These are phyloP conservation scores for Theonella swinhoei DNA, from an alignment of 37 sponge, comb jelly and placozoan genomes.

Conservation along the genomic window DNA sequence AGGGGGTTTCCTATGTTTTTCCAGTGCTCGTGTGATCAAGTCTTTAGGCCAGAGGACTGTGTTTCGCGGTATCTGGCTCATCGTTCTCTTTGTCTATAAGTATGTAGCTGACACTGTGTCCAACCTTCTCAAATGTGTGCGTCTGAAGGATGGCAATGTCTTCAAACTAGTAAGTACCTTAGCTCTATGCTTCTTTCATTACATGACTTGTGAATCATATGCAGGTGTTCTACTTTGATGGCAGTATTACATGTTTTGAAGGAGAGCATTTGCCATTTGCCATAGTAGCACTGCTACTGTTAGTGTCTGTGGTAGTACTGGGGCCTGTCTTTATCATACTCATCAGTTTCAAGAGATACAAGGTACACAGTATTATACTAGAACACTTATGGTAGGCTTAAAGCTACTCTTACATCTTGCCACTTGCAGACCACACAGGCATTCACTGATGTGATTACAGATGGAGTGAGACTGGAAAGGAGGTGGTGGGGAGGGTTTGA, in stretches of 20 bases:
- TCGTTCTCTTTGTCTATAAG: conserved; percentile 45
- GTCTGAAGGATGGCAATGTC: background rate
- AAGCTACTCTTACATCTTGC: background rate
- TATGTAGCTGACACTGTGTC: conserved; percentile 44
- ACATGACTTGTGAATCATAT: no score
- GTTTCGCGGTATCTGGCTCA: conserved; percentile 38
- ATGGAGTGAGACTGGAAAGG: background rate
- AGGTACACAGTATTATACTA: conserved; percentile 30
- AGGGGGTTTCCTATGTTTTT: no score
- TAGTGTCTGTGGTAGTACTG: conserved; percentile 27
- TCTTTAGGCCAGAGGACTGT: conserved; percentile 22
- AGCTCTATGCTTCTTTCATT: no score
- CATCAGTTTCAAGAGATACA: conserved; percentile 40
- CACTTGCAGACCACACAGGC: conserved; percentile 6
- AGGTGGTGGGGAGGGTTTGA: conserved; percentile 26
- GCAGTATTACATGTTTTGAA: conserved; percentile 6
- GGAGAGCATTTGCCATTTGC: conserved; percentile 10
- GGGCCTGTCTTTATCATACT: conserved; percentile 5
- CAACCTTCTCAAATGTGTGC: conserved; percentile 12
- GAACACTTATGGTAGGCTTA: background rate
- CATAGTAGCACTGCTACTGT: conserved; percentile 19
- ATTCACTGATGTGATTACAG: conserved; percentile 17
- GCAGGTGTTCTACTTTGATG: conserved; percentile 37
- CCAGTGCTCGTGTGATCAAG: conserved; percentile 43
- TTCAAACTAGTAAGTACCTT: no score